These are phyloP conservation scores for Sphenopsis melanotis DNA, from an alignment of 2,797 vertebrate species.

Conservation along the genomic window DNA sequence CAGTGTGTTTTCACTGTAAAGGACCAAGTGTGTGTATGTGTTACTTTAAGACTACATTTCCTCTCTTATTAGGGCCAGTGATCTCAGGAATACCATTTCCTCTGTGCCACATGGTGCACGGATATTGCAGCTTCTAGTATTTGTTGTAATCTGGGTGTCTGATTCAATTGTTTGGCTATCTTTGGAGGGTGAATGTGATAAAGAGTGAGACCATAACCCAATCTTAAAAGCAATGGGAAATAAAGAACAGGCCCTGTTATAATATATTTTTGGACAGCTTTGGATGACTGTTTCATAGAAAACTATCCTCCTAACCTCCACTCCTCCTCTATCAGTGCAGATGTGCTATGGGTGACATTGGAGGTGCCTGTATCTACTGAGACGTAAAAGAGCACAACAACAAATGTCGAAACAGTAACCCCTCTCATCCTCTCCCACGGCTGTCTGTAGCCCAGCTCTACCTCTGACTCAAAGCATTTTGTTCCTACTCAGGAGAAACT, in stretches of 20 bases:
- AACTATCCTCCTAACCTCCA: background rate
- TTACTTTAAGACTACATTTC: constrained; percentile 13
- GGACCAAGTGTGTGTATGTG: background rate
- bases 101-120: background rate
- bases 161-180: constrained; percentile 61
- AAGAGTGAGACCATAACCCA: constrained; percentile 44
- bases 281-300: constrained; percentile 16
- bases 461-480: background rate
- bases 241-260: background rate
- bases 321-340: background rate
- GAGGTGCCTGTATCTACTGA: background rate
- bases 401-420: background rate
- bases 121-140: constrained; percentile 38
- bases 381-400: background rate
- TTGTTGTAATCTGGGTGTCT: constrained; percentile 35
- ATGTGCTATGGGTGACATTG: background rate
- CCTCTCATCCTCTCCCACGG: background rate
- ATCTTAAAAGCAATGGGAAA: constrained; percentile 60
- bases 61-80: background rate
- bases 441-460: background rate
- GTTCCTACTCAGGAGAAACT: background rate
- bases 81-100: constrained; percentile 31
- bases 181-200: constrained; percentile 61
- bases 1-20: background rate
- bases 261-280: background rate